These are phyloP conservation scores for Nomada hirtipes DNA, from an alignment of 2,888 invertebrate species.

Conservation along the genomic window DNA sequence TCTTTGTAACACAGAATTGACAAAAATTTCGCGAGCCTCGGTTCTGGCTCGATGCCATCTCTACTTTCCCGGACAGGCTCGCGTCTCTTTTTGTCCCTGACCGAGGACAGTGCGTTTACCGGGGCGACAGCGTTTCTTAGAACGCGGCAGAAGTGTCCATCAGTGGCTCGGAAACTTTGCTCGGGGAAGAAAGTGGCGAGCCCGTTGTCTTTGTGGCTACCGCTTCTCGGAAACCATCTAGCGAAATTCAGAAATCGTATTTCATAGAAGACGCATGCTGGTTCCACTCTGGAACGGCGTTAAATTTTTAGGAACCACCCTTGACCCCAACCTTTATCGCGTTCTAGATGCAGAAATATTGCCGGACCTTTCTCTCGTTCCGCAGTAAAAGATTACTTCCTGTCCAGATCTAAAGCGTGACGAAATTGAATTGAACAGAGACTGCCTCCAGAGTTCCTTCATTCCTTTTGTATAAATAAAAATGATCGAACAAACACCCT, in stretches of 20 bases:
- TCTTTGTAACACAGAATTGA: background rate
- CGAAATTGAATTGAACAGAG: too few species aligned
- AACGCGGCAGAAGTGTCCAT: slow-evolving; percentile 64
- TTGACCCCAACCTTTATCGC: slow-evolving; percentile 8
- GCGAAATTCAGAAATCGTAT: slow-evolving; percentile 67
- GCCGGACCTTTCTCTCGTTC: background rate
- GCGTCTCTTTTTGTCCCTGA: slow-evolving; percentile 52
- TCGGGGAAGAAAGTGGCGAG: slow-evolving; percentile 61
- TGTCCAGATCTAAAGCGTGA: too few species aligned
- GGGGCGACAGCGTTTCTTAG: slow-evolving; percentile 64
- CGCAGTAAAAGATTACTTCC: background rate
- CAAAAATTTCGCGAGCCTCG: slow-evolving; percentile 10
- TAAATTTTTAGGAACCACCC: slow-evolving; percentile 34
- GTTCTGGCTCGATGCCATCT: slow-evolving; percentile 34
- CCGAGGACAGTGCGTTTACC: slow-evolving; percentile 49
- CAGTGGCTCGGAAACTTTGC: slow-evolving; percentile 68
- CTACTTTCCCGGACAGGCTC: slow-evolving; percentile 26
- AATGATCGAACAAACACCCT: too few species aligned
- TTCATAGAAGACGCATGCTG: slow-evolving; percentile 60
- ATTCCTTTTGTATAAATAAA: too few species aligned
- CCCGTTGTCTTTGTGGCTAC: slow-evolving; percentile 70
- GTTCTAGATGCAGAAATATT: background rate
- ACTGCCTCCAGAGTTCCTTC: too few species aligned
- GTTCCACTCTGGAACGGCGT: slow-evolving; percentile 23
- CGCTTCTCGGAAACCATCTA: slow-evolving; percentile 65